phyloP scores from a whole-genome alignment of 2,797 vertebrate genomes.

The Sylvia borin region DNA sequence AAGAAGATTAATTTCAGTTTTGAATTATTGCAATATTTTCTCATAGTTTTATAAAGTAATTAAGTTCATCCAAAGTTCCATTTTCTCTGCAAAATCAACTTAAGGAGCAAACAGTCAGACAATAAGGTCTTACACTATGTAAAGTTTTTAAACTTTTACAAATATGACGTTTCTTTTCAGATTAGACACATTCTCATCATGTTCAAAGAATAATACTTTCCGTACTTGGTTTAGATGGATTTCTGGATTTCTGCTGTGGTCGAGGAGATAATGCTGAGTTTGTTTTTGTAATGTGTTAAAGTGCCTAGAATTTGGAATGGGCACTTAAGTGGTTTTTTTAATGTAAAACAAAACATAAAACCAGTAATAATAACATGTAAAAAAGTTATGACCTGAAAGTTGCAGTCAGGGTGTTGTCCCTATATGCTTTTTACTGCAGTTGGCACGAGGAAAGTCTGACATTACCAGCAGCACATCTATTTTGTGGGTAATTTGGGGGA shows the following conservation, averaged over 20 bases:
- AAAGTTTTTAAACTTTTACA: not conserved
- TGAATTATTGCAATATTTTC: not conserved
- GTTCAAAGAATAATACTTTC: not conserved
- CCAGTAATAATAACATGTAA: not conserved
- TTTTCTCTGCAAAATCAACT: not conserved
- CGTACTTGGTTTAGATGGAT: not conserved
- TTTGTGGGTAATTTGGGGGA: not conserved
- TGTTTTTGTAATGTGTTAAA: not conserved
- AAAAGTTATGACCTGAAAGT: not conserved
- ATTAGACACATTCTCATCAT: too few species aligned
- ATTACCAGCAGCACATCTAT: not conserved
- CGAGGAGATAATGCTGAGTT: not conserved
- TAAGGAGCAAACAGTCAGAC: not conserved
- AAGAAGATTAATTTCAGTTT: not conserved
- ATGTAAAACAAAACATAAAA: not conserved
- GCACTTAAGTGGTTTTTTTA: not conserved
- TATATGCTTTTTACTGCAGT: not conserved
- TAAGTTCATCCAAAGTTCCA: not conserved
- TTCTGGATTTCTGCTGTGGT: not conserved
- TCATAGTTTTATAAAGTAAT: not conserved
- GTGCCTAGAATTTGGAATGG: not conserved
- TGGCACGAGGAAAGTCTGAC: not conserved
- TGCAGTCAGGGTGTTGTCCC: not conserved
- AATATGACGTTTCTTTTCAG: not conserved
- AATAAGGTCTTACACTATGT: not conserved